Conservation (phyloP, 2,797 vertebrate species). For the Pseudomugil gertrudae region DNA sequence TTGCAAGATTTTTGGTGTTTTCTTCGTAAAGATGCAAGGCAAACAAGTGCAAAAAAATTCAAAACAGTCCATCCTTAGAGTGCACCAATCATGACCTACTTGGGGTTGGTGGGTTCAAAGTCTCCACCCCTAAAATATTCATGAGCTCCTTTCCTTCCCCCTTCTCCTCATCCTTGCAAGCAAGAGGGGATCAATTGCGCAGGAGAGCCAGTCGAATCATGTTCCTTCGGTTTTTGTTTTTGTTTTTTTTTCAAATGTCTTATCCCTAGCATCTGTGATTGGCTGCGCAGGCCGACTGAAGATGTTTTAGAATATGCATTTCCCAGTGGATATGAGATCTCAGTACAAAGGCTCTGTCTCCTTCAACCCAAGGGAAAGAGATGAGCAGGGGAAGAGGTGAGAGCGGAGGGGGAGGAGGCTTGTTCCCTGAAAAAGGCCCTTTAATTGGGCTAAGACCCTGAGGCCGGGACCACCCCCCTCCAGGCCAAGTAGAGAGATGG, state of each 20-base stretch:
- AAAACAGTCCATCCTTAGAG: conserved; percentile 68
- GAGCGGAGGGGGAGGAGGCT: conserved; percentile 16
- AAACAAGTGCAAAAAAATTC: conserved; percentile 68
- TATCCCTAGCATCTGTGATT: conserved; percentile 53
- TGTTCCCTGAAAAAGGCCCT: conserved; percentile 36
- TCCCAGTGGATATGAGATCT: conserved; percentile 54
- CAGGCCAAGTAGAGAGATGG: conserved; percentile 57
- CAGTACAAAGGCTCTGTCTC: conserved; percentile 56
- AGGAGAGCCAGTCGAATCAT: conserved; percentile 53
- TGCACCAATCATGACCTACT: conserved; percentile 75
- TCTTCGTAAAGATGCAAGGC: conserved; percentile 56
- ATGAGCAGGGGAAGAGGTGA: conserved; percentile 28
- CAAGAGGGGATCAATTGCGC: conserved; percentile 67
- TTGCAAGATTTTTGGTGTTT: conserved; percentile 64
- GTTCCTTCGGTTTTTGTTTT: conserved; percentile 22
- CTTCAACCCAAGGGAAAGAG: conserved; percentile 21
- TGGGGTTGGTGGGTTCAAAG: conserved; percentile 76
- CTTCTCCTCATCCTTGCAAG: conserved; percentile 36
- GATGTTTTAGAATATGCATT: conserved; percentile 70
- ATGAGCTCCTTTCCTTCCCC: conserved; percentile 64
- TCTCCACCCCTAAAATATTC: conserved; percentile 78
- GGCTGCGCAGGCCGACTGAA: conserved; percentile 70
- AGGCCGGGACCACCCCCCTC: conserved; percentile 57
- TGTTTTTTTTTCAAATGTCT: conserved; percentile 21
- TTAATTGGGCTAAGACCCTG: conserved; percentile 59